phyloP scores from a whole-genome alignment of 2,113 vertebrate genomes.

The Brachionichthys hirsutus region DNA sequence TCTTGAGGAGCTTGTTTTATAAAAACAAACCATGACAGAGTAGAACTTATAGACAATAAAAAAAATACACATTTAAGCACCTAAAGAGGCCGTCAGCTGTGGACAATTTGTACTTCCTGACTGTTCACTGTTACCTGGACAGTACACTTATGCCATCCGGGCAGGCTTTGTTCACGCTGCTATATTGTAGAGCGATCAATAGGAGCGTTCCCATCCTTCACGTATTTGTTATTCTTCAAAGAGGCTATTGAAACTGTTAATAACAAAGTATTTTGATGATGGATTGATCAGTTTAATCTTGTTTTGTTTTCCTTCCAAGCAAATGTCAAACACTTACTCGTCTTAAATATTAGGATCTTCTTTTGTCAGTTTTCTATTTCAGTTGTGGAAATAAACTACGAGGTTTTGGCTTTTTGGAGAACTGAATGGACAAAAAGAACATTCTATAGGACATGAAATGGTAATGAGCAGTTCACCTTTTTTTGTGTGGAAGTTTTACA shows the following conservation, averaged over 20 bases:
- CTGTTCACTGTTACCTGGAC: no score
- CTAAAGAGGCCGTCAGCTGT: neutral
- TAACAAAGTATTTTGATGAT: neutral
- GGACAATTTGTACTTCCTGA: no score
- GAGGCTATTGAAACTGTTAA: neutral
- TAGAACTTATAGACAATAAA: slow-evolving; percentile 31
- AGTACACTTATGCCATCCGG: no score
- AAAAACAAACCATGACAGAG: slow-evolving; percentile 34
- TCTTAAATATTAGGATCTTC: no score
- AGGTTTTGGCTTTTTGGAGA: neutral
- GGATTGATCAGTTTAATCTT: neutral
- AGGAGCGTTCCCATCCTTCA: neutral
- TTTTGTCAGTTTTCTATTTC: no score
- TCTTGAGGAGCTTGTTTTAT: slow-evolving; percentile 14
- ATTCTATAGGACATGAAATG: neutral
- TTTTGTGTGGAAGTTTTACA: no score
- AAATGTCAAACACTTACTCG: no score
- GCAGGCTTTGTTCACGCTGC: slow-evolving; percentile 8
- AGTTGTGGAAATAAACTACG: neutral
- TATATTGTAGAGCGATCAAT: slow-evolving; percentile 6
- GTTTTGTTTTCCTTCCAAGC: no score
- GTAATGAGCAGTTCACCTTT: no score
- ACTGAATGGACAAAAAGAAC: neutral
- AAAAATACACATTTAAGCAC: slow-evolving; percentile 33
- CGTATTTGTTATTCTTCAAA: neutral